phyloP scores from a whole-genome alignment of 2,113 vertebrate genomes.

The Anoplopoma fimbria region DNA sequence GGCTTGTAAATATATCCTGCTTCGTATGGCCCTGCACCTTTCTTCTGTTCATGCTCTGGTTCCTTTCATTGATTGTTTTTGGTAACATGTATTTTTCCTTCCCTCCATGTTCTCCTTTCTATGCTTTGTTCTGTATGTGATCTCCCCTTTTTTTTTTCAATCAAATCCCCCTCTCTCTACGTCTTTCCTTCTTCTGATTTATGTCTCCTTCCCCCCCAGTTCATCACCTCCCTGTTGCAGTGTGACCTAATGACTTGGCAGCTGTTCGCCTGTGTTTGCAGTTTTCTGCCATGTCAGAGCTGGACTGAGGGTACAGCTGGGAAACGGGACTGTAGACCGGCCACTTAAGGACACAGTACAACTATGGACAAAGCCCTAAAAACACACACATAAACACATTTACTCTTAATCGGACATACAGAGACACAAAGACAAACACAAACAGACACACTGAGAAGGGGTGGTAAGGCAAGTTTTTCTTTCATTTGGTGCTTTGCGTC shows the following conservation, averaged over 20 bases:
- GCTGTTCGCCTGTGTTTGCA: conserved; percentile 69
- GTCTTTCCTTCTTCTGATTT: conserved; percentile 13
- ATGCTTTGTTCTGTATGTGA: background rate
- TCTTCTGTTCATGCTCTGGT: background rate
- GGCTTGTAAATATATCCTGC: background rate
- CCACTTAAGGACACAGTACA: too few relatives aligned
- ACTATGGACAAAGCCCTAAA: too few relatives aligned
- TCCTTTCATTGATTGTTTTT: too few relatives aligned
- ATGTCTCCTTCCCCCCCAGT: background rate
- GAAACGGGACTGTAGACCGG: conserved; percentile 24
- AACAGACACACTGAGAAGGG: background rate
- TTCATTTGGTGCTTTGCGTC: background rate
- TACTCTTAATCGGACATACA: background rate
- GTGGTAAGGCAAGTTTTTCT: background rate
- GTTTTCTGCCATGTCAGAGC: conserved; percentile 52
- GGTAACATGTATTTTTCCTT: too few relatives aligned
- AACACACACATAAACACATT: too few relatives aligned
- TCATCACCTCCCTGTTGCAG: conserved; percentile 57
- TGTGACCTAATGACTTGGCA: conserved; percentile 73
- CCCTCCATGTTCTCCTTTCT: background rate
- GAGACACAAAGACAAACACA: background rate
- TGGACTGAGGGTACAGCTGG: conserved; percentile 12
- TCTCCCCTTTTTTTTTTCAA: background rate
- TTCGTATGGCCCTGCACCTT: background rate
- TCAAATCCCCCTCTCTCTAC: too few relatives aligned